A percentile compares a stretch with the other conserved stretches of the same genome.
Conservation (phyloP, 2,797 vertebrate species). For the Sebastes vulpes region DNA sequence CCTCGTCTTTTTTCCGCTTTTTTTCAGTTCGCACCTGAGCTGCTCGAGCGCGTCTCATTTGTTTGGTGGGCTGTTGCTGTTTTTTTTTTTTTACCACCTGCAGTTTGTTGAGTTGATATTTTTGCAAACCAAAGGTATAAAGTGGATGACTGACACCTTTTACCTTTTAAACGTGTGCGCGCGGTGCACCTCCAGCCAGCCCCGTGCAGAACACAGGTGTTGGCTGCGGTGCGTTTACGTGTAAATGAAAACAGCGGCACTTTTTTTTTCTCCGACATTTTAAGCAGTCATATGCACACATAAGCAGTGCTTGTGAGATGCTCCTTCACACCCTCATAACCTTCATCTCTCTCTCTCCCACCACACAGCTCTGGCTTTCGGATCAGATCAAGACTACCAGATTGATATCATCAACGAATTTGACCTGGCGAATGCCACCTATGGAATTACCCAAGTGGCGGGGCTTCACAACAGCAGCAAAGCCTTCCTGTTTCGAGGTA, state of each 20-base stretch:
- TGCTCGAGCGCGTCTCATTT: conserved; percentile 7
- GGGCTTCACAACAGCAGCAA: conserved; percentile 95
- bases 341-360: conserved; percentile 32
- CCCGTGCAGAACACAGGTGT: conserved; percentile 57
- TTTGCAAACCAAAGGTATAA: background rate
- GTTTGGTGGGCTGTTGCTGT: background rate
- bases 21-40: conserved; percentile 27
- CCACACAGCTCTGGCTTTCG: conserved; percentile 88
- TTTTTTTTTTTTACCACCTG: background rate
- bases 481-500: conserved; percentile 97
- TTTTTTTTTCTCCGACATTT: conserved; percentile 27
- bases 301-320: background rate
- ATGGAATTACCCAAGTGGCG: conserved; percentile 92
- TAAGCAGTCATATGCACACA: conserved; percentile 3
- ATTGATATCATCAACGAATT: conserved; percentile 94
- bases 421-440: conserved; percentile 91
- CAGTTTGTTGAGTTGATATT: conserved; percentile 1
- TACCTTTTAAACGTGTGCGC: conserved; percentile 23
- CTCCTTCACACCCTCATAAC: conserved; percentile 3
- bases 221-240: conserved; percentile 19
- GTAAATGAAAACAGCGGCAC: conserved; percentile 20
- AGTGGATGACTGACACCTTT: conserved; percentile 9
- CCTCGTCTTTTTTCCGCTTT: conserved; percentile 2
- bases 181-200: background rate
- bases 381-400: conserved; percentile 92